Evolutionary conservation across 1,140 invertebrate genomes (phyloP).

Genomic region (Nasonia vitripennis): DNA sequence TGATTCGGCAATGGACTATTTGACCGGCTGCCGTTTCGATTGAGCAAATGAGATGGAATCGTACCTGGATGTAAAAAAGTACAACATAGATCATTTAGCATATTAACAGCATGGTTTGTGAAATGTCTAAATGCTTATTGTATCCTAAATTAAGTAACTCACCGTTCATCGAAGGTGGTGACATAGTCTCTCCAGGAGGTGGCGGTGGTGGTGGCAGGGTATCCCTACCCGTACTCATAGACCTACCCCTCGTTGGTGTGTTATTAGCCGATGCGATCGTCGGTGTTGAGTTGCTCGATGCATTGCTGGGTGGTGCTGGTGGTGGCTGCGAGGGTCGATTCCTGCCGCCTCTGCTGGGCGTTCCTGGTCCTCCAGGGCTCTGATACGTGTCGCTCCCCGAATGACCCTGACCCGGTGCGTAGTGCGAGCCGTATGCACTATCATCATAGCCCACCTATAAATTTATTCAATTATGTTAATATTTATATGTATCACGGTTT

Average conservation of each 20-base stretch:
- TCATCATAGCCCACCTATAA: slow-evolving; percentile 70
- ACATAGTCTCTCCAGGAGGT: slow-evolving; percentile 80
- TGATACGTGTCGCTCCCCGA: slow-evolving; percentile 71
- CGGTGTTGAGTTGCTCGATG: slow-evolving; percentile 81
- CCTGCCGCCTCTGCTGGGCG: slow-evolving; percentile 77
- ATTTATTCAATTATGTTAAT: slow-evolving; percentile 24
- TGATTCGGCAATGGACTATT: slow-evolving; percentile 74
- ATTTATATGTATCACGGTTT: not conserved
- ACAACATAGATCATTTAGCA: not conserved
- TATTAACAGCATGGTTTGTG: not conserved
- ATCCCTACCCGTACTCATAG: slow-evolving; percentile 81
- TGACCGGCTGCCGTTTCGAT: slow-evolving; percentile 71
- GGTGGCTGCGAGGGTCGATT: slow-evolving; percentile 89
- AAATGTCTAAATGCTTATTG: not conserved
- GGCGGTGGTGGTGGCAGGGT: slow-evolving; percentile 92
- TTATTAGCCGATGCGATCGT: slow-evolving; percentile 80
- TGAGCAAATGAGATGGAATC: slow-evolving; percentile 72
- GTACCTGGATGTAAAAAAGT: slow-evolving; percentile 68
- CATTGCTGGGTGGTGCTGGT: slow-evolving; percentile 86
- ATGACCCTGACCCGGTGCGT: slow-evolving; percentile 70
- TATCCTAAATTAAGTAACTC: not conserved
- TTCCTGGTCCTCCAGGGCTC: slow-evolving; percentile 75
- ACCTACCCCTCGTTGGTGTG: slow-evolving; percentile 82
- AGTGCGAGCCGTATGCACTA: slow-evolving; percentile 72
- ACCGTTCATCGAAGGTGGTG: slow-evolving; percentile 75